Evolutionary conservation across 92 coral and sea anemone genomes (phyloP).

Genomic region (Heteractis magnifica): DNA sequence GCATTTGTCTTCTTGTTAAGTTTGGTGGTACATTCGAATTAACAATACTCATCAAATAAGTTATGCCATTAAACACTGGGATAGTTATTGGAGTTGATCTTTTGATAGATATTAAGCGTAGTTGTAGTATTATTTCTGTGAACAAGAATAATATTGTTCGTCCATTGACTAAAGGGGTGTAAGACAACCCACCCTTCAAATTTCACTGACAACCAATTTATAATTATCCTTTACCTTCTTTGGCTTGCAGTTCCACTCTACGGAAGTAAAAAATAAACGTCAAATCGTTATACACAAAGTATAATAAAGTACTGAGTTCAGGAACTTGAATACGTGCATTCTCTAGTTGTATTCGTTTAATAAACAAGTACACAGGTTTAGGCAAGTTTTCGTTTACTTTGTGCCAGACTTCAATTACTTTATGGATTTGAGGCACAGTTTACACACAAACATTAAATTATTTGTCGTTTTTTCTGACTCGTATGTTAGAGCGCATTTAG

Average conservation of each 20-base stretch:
- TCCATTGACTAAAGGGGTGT: constrained; percentile 1
- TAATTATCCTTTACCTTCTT: constrained; percentile 65
- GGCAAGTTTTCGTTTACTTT: constrained; percentile 36
- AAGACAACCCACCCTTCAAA: constrained; percentile 24
- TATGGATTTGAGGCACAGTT: constrained; percentile 39
- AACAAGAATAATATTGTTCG: constrained; percentile 2
- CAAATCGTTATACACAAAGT: constrained; percentile 19
- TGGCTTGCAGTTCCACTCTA: constrained; percentile 65
- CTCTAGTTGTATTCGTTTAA: constrained; percentile 15
- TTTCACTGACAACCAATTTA: constrained; percentile 19
- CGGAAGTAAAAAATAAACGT: constrained; percentile 31
- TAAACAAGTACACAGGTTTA: constrained; percentile 30
- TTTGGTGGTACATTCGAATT: constrained; percentile 33
- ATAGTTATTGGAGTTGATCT: constrained; percentile 21
- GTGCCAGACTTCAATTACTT: constrained; percentile 35
- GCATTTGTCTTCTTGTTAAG: constrained; percentile 30
- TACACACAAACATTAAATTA: constrained; percentile 34
- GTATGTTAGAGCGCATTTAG: constrained; percentile 10
- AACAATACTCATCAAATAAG: constrained; percentile 14
- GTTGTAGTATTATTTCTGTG: constrained; percentile 1
- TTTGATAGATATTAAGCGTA: constrained; percentile 8
- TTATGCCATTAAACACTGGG: constrained; percentile 17
- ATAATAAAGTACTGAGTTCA: constrained; percentile 17
- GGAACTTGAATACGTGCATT: constrained; percentile 26
- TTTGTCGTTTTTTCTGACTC: background rate